Base-by-base conservation (phyloP, 1,140 invertebrate genomes). In the Cylas formicarius region DNA sequence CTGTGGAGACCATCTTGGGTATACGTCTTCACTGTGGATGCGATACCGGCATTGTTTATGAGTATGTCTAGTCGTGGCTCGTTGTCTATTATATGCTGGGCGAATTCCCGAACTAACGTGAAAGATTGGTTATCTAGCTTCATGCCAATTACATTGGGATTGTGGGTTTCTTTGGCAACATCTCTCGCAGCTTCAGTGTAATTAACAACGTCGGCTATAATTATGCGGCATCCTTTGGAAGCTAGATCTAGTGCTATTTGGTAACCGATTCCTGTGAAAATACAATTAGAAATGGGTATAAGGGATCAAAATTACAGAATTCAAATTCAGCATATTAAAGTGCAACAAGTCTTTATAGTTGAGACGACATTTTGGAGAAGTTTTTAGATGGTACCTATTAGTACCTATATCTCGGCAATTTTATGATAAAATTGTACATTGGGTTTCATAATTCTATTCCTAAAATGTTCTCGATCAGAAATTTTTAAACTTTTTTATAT, bases 1-100 rank as follows among this genome's bases (percentile, higher is more conserved):
- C 62, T 62, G 32, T 80, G 66, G 13, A 81, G 62, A 0, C 77
- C 76, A 57, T 82, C 79, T 24, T 70, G 71, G 6, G 78, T 80
- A 18, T 52, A 44, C 27, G 60, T 57, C 27, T 61, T 57, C 4
- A 59, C 48, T 0, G 49, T 57, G 1, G 54, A 20, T 17, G 57
- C 65, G 2, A 64, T 66, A 7, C 62, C 70, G 19, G 72, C 74
- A 56, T 77, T 78, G 44, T 76, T 74, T 7, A 78, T 63, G 7
- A 78, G 50, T 34, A 77, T 67, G 55, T 78, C 69, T 3, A 77
- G 41, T 23, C 63, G 55, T 3, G 39, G 10, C 48, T 70, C 67
- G 22, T 52, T 56, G 35, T 52, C 23, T 9, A 58, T 39, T 1
- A 65, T 38, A 22, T 63, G 44, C 23, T 50, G 29, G 10, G 52